Conservation (phyloP, 53 echinoderm and acorn worm species). For the Zoroaster sp. region DNA sequence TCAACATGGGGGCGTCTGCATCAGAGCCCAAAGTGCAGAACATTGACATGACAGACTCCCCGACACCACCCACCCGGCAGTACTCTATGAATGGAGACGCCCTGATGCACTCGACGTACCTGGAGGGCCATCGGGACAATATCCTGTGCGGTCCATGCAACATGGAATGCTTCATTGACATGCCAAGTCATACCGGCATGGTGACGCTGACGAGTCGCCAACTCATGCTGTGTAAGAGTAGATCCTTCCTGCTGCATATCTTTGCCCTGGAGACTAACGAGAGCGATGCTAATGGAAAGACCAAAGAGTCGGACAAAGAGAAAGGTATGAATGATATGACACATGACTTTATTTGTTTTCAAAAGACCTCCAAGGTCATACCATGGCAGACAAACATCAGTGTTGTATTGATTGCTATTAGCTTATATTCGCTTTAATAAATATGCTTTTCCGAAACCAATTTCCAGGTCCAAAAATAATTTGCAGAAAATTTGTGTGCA, state of each 20-base stretch:
- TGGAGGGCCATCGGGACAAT: slow-evolving; percentile 72
- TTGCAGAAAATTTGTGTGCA: too few relatives aligned
- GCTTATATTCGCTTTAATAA: too few relatives aligned
- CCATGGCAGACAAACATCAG: too few relatives aligned
- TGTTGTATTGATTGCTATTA: too few relatives aligned
- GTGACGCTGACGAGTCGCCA: slow-evolving; percentile 91
- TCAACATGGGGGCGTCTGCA: slow-evolving; percentile 80
- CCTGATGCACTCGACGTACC: slow-evolving; percentile 68
- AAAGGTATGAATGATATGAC: slow-evolving; percentile 17
- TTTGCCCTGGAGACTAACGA: slow-evolving; percentile 59
- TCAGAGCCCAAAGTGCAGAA: slow-evolving; percentile 80
- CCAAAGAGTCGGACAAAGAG: slow-evolving; percentile 21
- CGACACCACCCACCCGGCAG: background rate
- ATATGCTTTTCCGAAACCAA: too few relatives aligned
- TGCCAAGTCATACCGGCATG: slow-evolving; percentile 82
- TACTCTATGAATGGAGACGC: slow-evolving; percentile 29
- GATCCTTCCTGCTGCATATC: slow-evolving; percentile 96
- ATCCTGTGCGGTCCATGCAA: slow-evolving; percentile 91
- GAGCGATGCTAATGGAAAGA: background rate
- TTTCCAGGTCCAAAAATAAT: too few relatives aligned
- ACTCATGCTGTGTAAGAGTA: slow-evolving; percentile 76
- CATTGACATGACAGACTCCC: slow-evolving; percentile 27
- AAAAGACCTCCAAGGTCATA: background rate
- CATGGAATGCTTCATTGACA: slow-evolving; percentile 87
- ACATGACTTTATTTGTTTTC: background rate